Evolutionary conservation across 2,113 vertebrate genomes (phyloP).

Genomic region (Arenaria interpres): DNA sequence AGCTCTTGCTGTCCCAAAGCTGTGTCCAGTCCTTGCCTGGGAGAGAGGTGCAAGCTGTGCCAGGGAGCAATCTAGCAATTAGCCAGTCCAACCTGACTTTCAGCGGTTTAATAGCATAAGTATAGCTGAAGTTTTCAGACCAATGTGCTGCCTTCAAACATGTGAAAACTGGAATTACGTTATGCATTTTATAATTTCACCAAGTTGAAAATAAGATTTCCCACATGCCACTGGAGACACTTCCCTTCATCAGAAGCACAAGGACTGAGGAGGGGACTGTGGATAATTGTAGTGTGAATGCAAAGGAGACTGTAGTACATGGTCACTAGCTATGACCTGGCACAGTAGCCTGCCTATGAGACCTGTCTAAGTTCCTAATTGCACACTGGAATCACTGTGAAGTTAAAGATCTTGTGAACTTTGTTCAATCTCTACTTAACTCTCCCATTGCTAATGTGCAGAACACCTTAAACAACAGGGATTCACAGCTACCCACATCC

Average conservation of each 20-base stretch:
- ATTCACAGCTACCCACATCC: not conserved
- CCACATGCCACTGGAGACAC: not conserved
- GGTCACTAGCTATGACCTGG: not conserved
- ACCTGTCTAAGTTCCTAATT: not conserved
- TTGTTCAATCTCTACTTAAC: rapidly evolving
- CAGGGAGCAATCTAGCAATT: not conserved
- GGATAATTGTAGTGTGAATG: not conserved
- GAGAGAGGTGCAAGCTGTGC: not conserved
- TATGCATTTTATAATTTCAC: not conserved
- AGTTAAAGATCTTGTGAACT: not conserved
- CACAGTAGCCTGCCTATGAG: not conserved
- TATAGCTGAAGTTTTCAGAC: not conserved
- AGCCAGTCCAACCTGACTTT: not conserved
- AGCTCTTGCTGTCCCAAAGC: not conserved
- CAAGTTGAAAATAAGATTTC: not conserved
- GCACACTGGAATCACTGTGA: not conserved
- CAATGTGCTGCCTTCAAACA: not conserved
- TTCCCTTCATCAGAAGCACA: not conserved
- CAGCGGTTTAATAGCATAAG: not conserved
- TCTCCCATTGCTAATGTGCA: rapidly evolving
- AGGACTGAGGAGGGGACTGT: not conserved
- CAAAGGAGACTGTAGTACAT: not conserved
- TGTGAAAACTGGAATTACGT: not conserved
- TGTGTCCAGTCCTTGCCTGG: not conserved
- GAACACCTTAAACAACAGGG: not conserved